phyloP scores from a whole-genome alignment of 2,113 vertebrate species.

The Oenanthe oenanthe region DNA sequence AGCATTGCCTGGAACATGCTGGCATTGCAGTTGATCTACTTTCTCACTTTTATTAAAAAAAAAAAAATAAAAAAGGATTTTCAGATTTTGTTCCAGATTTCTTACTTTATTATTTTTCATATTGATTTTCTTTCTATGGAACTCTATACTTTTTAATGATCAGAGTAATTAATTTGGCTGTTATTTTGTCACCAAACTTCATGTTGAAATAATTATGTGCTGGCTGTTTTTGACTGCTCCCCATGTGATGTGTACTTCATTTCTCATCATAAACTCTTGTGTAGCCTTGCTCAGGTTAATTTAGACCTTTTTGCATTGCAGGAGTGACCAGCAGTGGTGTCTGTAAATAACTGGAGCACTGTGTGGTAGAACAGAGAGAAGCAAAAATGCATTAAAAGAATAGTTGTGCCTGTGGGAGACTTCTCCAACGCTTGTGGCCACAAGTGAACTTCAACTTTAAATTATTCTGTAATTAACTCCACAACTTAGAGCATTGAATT shows the following conservation, averaged over 20 bases:
- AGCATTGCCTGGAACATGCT: neutral
- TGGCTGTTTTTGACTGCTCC: neutral
- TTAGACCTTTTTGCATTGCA: neutral
- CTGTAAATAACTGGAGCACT: neutral
- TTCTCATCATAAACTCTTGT: neutral
- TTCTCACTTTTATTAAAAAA: neutral
- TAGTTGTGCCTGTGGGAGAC: neutral
- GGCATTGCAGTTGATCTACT: neutral
- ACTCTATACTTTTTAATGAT: neutral
- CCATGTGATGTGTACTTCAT: neutral
- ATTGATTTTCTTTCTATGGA: neutral
- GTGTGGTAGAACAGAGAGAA: neutral
- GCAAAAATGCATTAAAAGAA: neutral
- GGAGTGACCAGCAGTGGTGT: neutral
- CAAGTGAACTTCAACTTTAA: neutral
- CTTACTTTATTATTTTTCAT: neutral
- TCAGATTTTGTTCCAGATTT: neutral
- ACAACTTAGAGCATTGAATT: neutral
- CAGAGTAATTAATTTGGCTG: neutral
- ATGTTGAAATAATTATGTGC: neutral
- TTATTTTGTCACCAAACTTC: neutral
- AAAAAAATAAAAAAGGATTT: neutral
- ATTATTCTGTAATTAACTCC: neutral
- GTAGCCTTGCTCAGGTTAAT: neutral
- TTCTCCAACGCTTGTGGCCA: neutral